These are phyloP conservation scores for Laupala kohalensis DNA, from an alignment of 1,140 invertebrate species.

Conservation along the genomic window DNA sequence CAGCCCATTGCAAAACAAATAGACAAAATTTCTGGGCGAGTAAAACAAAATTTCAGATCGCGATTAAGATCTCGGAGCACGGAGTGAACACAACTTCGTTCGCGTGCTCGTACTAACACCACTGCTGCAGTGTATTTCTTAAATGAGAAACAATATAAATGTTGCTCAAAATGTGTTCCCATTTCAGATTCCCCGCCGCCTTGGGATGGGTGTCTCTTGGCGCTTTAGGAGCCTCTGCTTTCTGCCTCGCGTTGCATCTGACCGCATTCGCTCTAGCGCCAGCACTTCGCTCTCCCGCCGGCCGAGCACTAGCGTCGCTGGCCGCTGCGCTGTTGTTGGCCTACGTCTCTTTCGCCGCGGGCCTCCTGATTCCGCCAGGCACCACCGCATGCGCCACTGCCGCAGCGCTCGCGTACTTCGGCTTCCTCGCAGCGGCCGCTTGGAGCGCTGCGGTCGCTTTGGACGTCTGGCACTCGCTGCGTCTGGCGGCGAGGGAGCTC, in stretches of 20 bases:
- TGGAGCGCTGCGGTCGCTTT: constrained; percentile 48
- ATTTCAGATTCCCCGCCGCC: constrained; percentile 29
- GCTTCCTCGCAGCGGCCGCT: constrained; percentile 39
- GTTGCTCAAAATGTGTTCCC: no score
- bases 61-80: no score
- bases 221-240: constrained; percentile 32
- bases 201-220: constrained; percentile 33
- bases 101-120: no score
- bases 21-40: no score
- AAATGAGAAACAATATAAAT: no score
- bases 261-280: constrained; percentile 30
- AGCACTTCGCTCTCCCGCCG: constrained; percentile 36
- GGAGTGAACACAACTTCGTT: no score
- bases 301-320: constrained; percentile 36
- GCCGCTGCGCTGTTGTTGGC: constrained; percentile 32
- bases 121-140: no score
- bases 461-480: constrained; percentile 40
- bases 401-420: constrained; percentile 35
- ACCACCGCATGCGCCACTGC: constrained; percentile 24
- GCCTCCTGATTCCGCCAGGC: constrained; percentile 17
- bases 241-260: constrained; percentile 34
- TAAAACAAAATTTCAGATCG: no score
- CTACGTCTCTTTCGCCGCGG: constrained; percentile 33
- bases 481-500: constrained; percentile 34
- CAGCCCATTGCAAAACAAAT: no score